Conservation (phyloP, 1,140 invertebrate genomes). For the Eumeta japonica region DNA sequence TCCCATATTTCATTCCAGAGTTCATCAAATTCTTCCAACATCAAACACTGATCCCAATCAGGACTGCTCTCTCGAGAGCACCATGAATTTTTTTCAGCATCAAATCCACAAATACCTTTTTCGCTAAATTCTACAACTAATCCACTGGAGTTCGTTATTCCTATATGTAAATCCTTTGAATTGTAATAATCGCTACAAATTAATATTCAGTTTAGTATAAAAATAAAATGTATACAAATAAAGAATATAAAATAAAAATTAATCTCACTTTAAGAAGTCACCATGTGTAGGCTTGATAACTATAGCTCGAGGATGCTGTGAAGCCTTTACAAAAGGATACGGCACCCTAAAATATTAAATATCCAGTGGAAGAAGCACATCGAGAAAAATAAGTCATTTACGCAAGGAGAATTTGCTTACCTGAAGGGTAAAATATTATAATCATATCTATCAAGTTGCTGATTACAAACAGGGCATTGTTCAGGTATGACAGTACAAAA, state of each 20-base stretch:
- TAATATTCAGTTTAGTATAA: constrained; percentile 14
- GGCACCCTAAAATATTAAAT: constrained; percentile 64
- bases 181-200: constrained; percentile 72
- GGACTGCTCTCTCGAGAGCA: constrained; percentile 29
- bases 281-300: constrained; percentile 77
- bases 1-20: constrained; percentile 78
- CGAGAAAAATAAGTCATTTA: constrained; percentile 5
- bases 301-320: constrained; percentile 70
- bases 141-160: constrained; percentile 73
- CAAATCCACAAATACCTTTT: constrained; percentile 63
- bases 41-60: constrained; percentile 69
- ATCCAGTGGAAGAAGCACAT: no score
- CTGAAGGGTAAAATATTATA: constrained; percentile 72
- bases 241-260: constrained; percentile 6
- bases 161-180: constrained; percentile 78
- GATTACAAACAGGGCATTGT: constrained; percentile 68
- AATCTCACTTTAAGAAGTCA: constrained; percentile 74
- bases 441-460: constrained; percentile 59
- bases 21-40: constrained; percentile 64
- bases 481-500: constrained; percentile 74
- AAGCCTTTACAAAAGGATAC: constrained; percentile 75
- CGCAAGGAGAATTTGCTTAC: constrained; percentile 31
- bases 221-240: constrained; percentile 2
- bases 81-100: constrained; percentile 37
- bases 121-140: constrained; percentile 76